Evolutionary conservation across 2,113 vertebrate genomes (phyloP), one percentile per base, ranked within the genome.

Genomic region (Chaetorhynchus papuensis): DNA sequence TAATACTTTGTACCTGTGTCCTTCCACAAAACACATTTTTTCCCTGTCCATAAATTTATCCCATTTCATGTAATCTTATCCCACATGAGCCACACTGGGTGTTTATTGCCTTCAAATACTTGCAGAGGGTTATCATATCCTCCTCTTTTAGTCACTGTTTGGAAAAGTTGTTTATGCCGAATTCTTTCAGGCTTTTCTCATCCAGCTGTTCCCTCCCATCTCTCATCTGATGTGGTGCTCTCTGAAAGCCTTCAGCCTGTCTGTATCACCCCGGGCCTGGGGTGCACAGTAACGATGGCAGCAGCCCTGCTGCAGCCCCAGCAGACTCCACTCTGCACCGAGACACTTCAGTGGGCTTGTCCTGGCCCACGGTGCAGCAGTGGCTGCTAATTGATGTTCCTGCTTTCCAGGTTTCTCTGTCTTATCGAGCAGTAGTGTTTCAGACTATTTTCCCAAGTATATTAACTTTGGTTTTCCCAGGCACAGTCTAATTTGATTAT

Each of bases 101-200:
- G 88, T 95, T 95, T 78, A 87, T 60, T 89, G 80, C 61, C 66
- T 89, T 95, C 64, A 89, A 94, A 96, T 94, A 69, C 61, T 95
- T 94, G 61, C 61, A 84, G 65, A 94, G 33, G 61, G 65, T 84
- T 93, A 95, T 95, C 92, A 93, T 89, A 84, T 82, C 88, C 93
- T 96, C 54, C 71, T 90, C 64, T 56, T 85, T 96, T 90, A 92
- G 86, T 96, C 94, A 94, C 70, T 52, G 39, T 57, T 93, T 83
- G 83, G 69, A 93, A 85, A 94, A 87, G 69, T 30, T 93, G 60
- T 93, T 94, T 81, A 52, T 79, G 47, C 68, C 2, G 10, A 92
- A 96, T 96, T 94, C 69, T 90, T 96, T 84, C 72, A 82, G 69
- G 13, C 69, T 96, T 88, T 78, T 90, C 83, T 96, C 83, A 97